phyloP scores from a whole-genome alignment of 2,888 invertebrate species.

The Serrognathus titanus region DNA sequence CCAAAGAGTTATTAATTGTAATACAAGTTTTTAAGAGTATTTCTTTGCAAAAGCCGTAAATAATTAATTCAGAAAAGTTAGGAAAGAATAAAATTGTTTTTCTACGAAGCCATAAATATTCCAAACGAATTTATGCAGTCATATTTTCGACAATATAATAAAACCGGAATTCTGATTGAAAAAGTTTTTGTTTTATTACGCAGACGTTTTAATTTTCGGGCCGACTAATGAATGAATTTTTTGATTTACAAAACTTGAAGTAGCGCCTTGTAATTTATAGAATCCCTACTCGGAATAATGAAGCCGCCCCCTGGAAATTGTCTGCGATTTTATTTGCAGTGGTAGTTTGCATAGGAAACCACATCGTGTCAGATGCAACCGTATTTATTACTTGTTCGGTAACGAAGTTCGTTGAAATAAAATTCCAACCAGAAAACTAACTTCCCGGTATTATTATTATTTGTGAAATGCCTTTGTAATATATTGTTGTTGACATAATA shows the following conservation, averaged over 20 bases:
- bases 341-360: constrained; percentile 30
- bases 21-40: no score
- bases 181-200: constrained; percentile 20
- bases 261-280: background rate
- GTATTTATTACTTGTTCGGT: constrained; percentile 29
- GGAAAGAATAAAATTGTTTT: no score
- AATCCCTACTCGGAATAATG: constrained; percentile 24
- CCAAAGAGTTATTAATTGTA: no score
- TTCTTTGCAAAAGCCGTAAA: no score
- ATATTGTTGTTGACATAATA: constrained; percentile 10
- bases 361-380: constrained; percentile 29
- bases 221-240: constrained; percentile 15
- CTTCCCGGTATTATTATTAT: constrained; percentile 5
- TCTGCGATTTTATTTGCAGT: constrained; percentile 30
- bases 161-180: constrained; percentile 22
- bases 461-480: no score
- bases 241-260: constrained; percentile 20
- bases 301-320: constrained; percentile 32
- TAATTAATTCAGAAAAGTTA: no score
- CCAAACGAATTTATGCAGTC: constrained; percentile 18
- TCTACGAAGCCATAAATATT: no score
- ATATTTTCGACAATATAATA: constrained; percentile 19
- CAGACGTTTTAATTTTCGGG: constrained; percentile 18
- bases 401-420: constrained; percentile 18
- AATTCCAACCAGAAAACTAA: constrained; percentile 18